These are phyloP conservation scores for Caenorhabditis sp. DNA, from an alignment of 2,888 invertebrate genomes.

Conservation along the genomic window DNA sequence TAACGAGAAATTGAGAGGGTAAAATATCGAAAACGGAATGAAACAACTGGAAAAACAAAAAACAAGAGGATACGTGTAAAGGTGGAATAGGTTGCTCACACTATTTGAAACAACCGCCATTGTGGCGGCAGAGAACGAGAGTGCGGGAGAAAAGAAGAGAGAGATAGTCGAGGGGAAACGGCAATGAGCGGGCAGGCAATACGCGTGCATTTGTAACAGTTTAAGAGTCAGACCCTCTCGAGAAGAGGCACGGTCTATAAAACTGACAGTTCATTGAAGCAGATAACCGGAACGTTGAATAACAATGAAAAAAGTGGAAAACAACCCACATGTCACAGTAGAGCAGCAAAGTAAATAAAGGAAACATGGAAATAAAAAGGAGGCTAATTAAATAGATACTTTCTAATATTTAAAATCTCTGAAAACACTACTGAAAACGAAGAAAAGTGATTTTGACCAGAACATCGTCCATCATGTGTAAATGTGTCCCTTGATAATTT, in stretches of 20 bases:
- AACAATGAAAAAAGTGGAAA: constrained; percentile 20
- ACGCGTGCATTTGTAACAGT: too few species aligned
- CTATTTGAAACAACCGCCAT: too few species aligned
- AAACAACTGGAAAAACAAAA: too few species aligned
- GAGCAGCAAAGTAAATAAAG: constrained; percentile 29
- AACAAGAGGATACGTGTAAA: too few species aligned
- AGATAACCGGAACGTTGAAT: constrained; percentile 37
- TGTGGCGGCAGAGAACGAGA: too few species aligned
- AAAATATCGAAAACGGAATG: too few species aligned
- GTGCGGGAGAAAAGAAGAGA: too few species aligned
- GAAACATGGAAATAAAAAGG: constrained; percentile 23
- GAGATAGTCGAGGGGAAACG: too few species aligned
- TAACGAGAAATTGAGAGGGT: too few species aligned
- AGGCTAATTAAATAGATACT: constrained; percentile 31
- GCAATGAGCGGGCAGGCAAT: too few species aligned
- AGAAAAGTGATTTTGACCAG: constrained; percentile 10
- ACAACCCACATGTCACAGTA: constrained; percentile 1
- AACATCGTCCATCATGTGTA: constrained; percentile 9
- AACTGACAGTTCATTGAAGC: constrained; percentile 50
- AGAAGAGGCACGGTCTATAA: constrained; percentile 1
- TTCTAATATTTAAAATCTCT: constrained; percentile 27
- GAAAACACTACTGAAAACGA: constrained; percentile 29
- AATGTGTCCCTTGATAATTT: constrained; percentile 55
- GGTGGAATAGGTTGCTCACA: too few species aligned
- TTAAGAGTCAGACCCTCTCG: too few species aligned